Evolutionary conservation across 1,140 invertebrate species (phyloP).

Genomic region (Magallana gigas): DNA sequence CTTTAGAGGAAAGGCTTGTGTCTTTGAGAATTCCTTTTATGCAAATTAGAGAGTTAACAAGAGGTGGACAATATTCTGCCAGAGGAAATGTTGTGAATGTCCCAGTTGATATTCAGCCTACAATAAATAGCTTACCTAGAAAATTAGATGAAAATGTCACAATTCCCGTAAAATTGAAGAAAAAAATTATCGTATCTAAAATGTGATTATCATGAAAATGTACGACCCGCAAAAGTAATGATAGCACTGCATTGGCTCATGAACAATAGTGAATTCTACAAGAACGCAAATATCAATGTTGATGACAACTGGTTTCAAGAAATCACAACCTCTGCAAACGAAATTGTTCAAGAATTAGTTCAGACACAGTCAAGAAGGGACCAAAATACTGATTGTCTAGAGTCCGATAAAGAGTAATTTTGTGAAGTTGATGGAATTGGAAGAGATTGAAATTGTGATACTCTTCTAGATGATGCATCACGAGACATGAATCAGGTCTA

Average conservation of each 20-base stretch:
- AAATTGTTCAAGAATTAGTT: neutral
- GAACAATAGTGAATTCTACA: slow-evolving; percentile 45
- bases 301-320: slow-evolving; percentile 15
- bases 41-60: slow-evolving; percentile 36
- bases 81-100: slow-evolving; percentile 47
- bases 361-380: neutral
- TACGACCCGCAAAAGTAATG: slow-evolving; percentile 39
- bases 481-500: slow-evolving; percentile 24
- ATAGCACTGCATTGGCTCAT: slow-evolving; percentile 37
- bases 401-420: neutral
- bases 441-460: slow-evolving; percentile 37
- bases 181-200: slow-evolving; percentile 40
- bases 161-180: slow-evolving; percentile 53
- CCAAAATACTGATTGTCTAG: neutral
- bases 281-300: no score
- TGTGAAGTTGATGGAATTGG: slow-evolving; percentile 38
- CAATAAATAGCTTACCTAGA: slow-evolving; percentile 50
- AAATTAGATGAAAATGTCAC: slow-evolving; percentile 45
- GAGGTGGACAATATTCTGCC: slow-evolving; percentile 20
- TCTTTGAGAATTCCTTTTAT: slow-evolving; percentile 42
- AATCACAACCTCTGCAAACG: neutral
- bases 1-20: slow-evolving; percentile 45
- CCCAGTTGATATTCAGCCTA: slow-evolving; percentile 41
- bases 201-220: slow-evolving; percentile 51
- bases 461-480: slow-evolving; percentile 32